phyloP scores from a whole-genome alignment of 92 coral and sea anemone species.

The Meandrina meandrites region DNA sequence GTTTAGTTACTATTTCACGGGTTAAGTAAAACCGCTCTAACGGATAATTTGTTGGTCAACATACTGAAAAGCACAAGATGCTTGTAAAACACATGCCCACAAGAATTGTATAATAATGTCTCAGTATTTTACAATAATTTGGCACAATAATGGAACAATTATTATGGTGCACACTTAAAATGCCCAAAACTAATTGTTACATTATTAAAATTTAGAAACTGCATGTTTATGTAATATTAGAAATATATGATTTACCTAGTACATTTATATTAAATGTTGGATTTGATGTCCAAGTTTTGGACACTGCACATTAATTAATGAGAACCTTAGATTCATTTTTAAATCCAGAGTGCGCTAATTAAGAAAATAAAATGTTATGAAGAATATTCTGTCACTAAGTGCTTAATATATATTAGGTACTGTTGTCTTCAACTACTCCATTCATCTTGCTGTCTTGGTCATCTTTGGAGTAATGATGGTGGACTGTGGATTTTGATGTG shows the following conservation, averaged over 20 bases:
- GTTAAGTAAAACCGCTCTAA: no score
- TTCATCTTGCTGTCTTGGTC: neutral
- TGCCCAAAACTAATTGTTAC: neutral
- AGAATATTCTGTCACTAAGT: neutral
- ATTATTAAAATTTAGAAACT: no score
- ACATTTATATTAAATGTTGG: conserved; percentile 6
- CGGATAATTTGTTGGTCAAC: no score
- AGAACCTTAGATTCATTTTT: neutral
- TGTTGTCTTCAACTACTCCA: neutral
- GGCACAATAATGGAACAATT: no score
- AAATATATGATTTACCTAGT: neutral
- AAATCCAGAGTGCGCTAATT: neutral
- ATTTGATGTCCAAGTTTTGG: neutral
- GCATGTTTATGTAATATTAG: no score
- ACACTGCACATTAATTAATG: neutral
- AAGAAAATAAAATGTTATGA: neutral
- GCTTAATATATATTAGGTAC: neutral
- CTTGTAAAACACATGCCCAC: no score
- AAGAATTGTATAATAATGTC: no score
- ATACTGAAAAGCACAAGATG: no score
- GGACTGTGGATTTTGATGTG: conserved; percentile 79
- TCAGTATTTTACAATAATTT: no score
- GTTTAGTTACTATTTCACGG: no score
- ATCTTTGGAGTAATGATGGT: conserved; percentile 55
- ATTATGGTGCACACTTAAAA: neutral